Evolutionary conservation across 2,888 invertebrate species (phyloP).

Genomic region (Formica aserva): DNA sequence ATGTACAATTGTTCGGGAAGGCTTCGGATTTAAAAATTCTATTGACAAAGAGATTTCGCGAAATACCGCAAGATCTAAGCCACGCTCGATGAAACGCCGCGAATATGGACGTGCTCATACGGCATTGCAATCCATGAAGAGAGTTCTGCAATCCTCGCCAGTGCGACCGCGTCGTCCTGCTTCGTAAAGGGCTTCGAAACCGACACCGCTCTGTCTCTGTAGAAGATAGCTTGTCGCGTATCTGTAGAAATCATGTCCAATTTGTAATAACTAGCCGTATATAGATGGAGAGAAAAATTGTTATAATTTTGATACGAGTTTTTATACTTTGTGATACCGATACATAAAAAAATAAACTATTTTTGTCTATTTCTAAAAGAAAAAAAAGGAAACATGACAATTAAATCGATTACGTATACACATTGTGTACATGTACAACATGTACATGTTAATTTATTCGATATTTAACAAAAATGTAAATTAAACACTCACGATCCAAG

Average conservation of each 20-base stretch:
- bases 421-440: not conserved
- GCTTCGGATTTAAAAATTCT: not conserved
- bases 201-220: conserved; percentile 90
- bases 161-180: conserved; percentile 95
- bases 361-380: not conserved
- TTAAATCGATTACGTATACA: not conserved
- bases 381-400: not conserved
- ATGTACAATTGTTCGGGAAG: not conserved
- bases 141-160: conserved; percentile 94
- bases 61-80: conserved; percentile 54
- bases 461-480: not conserved
- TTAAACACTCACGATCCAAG: conserved; percentile 93
- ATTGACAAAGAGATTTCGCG: not conserved
- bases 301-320: not conserved
- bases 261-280: not conserved
- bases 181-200: conserved; percentile 93
- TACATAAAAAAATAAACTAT: not conserved
- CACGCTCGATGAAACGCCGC: conserved; percentile 48
- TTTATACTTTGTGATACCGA: not conserved
- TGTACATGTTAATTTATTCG: not conserved
- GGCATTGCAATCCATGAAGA: conserved; percentile 96
- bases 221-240: conserved; percentile 95
- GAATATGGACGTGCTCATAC: conserved; percentile 87
- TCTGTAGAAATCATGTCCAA: conserved; percentile 85
- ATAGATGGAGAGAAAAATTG: not conserved